Percentiles rank a stretch among this genome's conserved stretches.
Conservation (phyloP, 2,797 vertebrate genomes). For the Phyllotis vaccarum region DNA sequence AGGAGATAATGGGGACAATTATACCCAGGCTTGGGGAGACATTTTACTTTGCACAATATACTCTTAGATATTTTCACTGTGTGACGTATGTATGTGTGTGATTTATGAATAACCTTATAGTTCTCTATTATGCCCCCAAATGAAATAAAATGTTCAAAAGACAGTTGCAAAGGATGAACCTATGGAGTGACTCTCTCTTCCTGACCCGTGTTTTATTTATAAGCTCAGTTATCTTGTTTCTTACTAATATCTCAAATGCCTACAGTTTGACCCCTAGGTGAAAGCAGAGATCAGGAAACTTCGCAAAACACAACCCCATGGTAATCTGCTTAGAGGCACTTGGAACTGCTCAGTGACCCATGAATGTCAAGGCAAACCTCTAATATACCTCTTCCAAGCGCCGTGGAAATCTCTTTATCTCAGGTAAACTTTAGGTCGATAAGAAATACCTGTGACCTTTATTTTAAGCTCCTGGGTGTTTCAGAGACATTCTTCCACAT, state of each 20-base stretch:
- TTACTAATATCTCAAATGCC: constrained; percentile 66
- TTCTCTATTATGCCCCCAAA: constrained; percentile 37
- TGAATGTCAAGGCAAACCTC: constrained; percentile 80
- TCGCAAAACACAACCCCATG: constrained; percentile 71
- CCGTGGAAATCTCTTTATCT: constrained; percentile 70
- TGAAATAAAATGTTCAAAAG: constrained; percentile 36
- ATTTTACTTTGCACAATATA: constrained; percentile 1
- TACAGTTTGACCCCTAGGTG: constrained; percentile 67
- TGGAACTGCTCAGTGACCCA: constrained; percentile 79
- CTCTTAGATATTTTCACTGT: background rate
- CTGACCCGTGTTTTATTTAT: constrained; percentile 33
- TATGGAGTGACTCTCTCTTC: background rate
- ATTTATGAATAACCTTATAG: background rate
- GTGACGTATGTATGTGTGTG: background rate
- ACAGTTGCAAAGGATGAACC: constrained; percentile 24
- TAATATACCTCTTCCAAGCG: constrained; percentile 61
- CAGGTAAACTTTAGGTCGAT: constrained; percentile 61
- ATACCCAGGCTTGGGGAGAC: background rate
- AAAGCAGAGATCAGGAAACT: constrained; percentile 70
- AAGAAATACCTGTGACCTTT: constrained; percentile 62
- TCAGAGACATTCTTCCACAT: background rate
- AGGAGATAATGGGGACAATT: background rate
- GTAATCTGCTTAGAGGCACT: constrained; percentile 81
- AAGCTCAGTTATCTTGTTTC: constrained; percentile 26
- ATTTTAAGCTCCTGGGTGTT: background rate